These are phyloP conservation scores for Telmatochromis sp. DNA, from an alignment of 2,113 vertebrate genomes.

Conservation along the genomic window DNA sequence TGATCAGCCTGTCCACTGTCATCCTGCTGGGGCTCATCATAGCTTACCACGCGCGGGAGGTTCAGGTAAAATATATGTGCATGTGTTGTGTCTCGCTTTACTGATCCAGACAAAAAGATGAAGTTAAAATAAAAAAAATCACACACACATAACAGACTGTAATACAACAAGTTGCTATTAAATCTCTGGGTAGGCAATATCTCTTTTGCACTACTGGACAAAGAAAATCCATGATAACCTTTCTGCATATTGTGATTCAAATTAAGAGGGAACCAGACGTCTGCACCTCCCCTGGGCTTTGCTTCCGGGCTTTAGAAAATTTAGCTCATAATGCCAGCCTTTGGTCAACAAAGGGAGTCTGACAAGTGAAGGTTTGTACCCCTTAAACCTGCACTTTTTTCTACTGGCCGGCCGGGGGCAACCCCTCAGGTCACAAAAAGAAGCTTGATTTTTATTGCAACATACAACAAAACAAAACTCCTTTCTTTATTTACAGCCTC, in stretches of 20 bases:
- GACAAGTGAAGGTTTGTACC: neutral
- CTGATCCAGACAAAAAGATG: neutral
- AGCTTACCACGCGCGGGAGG: slow-evolving; percentile 92
- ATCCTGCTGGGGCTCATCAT: slow-evolving; percentile 93
- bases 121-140: neutral
- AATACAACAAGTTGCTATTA: neutral
- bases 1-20: slow-evolving; percentile 94
- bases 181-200: neutral
- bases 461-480: neutral
- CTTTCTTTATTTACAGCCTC: neutral
- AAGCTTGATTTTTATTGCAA: neutral
- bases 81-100: neutral
- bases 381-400: neutral
- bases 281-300: neutral
- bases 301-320: neutral
- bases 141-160: neutral
- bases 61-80: slow-evolving; percentile 79
- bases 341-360: neutral
- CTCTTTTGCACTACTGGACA: neutral
- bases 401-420: neutral
- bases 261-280: neutral
- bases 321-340: neutral
- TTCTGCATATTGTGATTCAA: neutral
- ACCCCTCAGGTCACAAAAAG: neutral
- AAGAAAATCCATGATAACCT: neutral